Percentiles rank a stretch among this genome's conserved stretches.
Conservation (phyloP, 2,888 invertebrate species). For the Unio pictorum region DNA sequence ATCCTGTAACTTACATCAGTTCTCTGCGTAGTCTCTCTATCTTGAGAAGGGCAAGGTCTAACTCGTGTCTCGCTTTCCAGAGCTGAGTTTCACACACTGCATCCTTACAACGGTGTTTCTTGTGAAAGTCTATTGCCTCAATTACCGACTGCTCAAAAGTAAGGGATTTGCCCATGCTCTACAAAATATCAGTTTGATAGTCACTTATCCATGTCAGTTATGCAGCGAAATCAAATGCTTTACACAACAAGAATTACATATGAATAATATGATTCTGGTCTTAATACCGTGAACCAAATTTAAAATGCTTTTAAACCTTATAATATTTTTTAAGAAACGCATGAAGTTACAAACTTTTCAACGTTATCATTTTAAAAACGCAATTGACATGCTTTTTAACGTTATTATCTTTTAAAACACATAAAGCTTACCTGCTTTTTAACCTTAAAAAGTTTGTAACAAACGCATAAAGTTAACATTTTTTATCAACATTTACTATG, state of each 20-base stretch:
- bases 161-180: constrained; percentile 83
- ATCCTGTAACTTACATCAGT: constrained; percentile 72
- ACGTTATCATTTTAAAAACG: no score
- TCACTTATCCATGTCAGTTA: neutral
- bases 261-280: neutral
- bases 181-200: constrained; percentile 21
- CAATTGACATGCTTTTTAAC: no score
- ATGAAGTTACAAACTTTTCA: no score
- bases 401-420: no score
- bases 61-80: constrained; percentile 92
- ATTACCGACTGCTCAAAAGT: constrained; percentile 87
- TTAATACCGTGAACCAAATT: no score
- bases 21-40: constrained; percentile 89
- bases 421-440: no score
- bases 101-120: constrained; percentile 83
- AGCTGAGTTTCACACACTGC: constrained; percentile 74
- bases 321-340: no score
- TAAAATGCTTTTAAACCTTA: no score
- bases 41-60: constrained; percentile 88
- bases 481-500: no score
- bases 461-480: no score
- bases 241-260: neutral
- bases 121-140: constrained; percentile 84
- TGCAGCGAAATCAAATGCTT: neutral
- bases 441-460: no score